Base-by-base conservation (phyloP, 2,888 invertebrate species). In the Hydroisotoma schaefferi region DNA sequence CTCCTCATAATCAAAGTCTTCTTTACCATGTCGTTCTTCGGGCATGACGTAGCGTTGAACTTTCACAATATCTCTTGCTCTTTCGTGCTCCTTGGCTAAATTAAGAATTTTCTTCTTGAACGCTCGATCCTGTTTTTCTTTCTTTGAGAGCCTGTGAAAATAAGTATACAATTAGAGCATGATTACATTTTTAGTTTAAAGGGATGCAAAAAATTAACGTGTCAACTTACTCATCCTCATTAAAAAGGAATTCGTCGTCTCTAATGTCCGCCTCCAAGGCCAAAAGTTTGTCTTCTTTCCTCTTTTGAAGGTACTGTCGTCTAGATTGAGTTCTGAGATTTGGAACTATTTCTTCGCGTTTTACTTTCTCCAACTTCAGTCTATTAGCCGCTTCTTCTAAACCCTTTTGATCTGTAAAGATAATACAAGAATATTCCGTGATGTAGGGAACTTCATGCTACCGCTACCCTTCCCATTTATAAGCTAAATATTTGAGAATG, bases 1-100 rank as follows among this genome's bases (percentile, higher is more conserved):
- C 80, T 92, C 91, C 64, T 88, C 81, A 57, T 71, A 70, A 6
- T 40, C 44, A 46, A 68, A 67, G 44, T 68, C 71, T 1, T 59
- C 33, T 28, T 68, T 63, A 33, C 68, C 69, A 23, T 67, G 60
- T 15, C 65, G 76, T 59, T 79, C 94, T 73, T 87, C 85, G 0
- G 97, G 97, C 88, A 98, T 95, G 73, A 87, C 90, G 79, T 98
- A 99, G 54, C 98, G 82, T 74, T 94, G 90, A 1, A 94, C 86
- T 76, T 89, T 87, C 79, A 95, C 94, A 61, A 95, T 78, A 75
- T 98, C 94, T 58, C 93, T 81, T 0, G 98, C 98, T 75, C 85
- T 86, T 76, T 94, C 94, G 85, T 98, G 97, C 77, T 97, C 94
- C 75, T 91, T 91, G 1, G 97, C 98, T 65, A 98, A 81, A 74